A percentile compares a stretch with the other conserved stretches of the same genome.
Conservation (phyloP, 2,888 invertebrate genomes). For the Andrena bicolor region DNA sequence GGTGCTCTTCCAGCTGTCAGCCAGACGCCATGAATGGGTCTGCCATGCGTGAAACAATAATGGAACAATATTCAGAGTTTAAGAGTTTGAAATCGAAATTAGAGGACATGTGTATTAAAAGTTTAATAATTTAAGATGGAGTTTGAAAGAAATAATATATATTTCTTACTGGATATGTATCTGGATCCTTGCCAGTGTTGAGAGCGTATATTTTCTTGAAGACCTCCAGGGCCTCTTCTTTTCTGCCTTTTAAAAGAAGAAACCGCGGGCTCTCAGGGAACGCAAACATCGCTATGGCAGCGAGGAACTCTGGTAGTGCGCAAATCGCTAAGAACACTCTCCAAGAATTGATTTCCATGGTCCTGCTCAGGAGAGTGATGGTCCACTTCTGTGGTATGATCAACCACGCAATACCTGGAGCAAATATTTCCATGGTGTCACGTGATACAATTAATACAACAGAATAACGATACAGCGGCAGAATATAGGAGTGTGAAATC, state of each 20-base stretch:
- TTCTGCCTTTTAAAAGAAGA: constrained; percentile 89
- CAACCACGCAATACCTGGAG: constrained; percentile 89
- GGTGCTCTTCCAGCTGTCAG: too few species aligned
- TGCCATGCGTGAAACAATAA: too few species aligned
- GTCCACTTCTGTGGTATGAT: constrained; percentile 89
- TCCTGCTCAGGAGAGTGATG: constrained; percentile 83
- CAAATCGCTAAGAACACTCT: constrained; percentile 88
- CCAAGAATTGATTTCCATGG: constrained; percentile 87
- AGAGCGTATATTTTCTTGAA: constrained; percentile 89
- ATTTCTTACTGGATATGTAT: constrained; percentile 88
- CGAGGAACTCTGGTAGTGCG: constrained; percentile 89
- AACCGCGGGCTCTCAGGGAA: constrained; percentile 93
- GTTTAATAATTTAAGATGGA: too few species aligned
- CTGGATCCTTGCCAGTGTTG: constrained; percentile 85
- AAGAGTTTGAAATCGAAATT: too few species aligned
- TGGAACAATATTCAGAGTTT: too few species aligned
- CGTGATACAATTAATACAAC: not conserved
- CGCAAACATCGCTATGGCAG: constrained; percentile 88
- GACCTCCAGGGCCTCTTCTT: constrained; percentile 89
- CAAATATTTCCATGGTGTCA: not conserved
- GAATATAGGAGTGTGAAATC: not conserved
- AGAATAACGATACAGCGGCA: not conserved
- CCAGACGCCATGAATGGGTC: too few species aligned
- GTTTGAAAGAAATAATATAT: not conserved
- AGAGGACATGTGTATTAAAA: too few species aligned